Evolutionary conservation across 2,113 vertebrate species (phyloP).

Genomic region (Tachysurus vachellii): DNA sequence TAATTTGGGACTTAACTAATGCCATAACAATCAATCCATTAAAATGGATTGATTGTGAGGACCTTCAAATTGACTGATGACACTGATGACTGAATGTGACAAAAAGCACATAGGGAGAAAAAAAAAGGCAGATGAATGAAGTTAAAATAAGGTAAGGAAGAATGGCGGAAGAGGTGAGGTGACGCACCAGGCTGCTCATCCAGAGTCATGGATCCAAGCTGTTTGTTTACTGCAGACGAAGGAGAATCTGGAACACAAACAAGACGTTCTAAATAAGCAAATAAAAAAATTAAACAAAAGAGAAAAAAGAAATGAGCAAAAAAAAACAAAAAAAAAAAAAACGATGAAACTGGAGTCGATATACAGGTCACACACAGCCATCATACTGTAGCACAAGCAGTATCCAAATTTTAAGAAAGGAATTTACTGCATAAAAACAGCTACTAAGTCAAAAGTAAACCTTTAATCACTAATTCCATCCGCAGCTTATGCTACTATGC

Average conservation of each 20-base stretch:
- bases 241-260: slow-evolving; percentile 99
- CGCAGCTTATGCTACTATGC: neutral
- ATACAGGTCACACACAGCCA: slow-evolving; percentile 15
- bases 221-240: slow-evolving; percentile 97
- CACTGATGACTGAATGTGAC: neutral
- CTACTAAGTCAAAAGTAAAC: neutral
- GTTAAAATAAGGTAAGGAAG: neutral
- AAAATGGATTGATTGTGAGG: neutral
- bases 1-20: no score
- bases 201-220: slow-evolving; percentile 98
- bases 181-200: slow-evolving; percentile 96
- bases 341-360: slow-evolving; percentile 2
- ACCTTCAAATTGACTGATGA: neutral
- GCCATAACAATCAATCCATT: neutral
- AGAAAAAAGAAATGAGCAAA: slow-evolving; percentile 14
- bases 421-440: neutral
- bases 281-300: slow-evolving; percentile 29
- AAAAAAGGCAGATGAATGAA: neutral
- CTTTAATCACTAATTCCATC: neutral
- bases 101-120: slow-evolving; percentile 44
- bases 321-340: neutral
- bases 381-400: slow-evolving; percentile 33
- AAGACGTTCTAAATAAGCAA: slow-evolving; percentile 81
- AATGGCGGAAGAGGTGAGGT: slow-evolving; percentile 53
- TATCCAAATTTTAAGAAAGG: neutral